phyloP scores from a whole-genome alignment of 2,888 invertebrate species.

The Meta bourneti region DNA sequence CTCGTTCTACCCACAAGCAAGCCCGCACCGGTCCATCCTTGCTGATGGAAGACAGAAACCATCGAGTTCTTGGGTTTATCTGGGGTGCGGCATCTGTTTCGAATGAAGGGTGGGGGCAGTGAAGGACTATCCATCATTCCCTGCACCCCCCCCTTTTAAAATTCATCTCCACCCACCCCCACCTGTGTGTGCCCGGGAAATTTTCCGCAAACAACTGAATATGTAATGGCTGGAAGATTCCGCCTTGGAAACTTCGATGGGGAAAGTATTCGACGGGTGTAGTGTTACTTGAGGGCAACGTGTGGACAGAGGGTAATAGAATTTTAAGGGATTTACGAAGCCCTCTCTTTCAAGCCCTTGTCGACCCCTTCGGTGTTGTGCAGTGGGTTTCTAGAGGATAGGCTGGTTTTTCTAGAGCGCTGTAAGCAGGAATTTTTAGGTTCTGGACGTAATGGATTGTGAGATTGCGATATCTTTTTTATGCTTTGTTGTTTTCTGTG shows the following conservation, averaged over 20 bases:
- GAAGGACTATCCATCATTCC: constrained; percentile 65
- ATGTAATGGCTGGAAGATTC: constrained; percentile 39
- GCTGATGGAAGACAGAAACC: background rate
- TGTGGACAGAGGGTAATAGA: constrained; percentile 50
- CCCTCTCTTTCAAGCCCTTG: background rate
- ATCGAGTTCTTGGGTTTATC: constrained; percentile 40
- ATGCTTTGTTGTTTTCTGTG: background rate
- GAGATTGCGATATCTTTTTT: background rate
- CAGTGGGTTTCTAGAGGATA: background rate
- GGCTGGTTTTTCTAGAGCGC: background rate
- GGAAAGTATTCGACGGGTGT: background rate
- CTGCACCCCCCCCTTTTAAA: background rate
- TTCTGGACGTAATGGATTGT: background rate
- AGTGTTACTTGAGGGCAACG: background rate
- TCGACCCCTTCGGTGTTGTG: no score
- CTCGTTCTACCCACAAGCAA: background rate
- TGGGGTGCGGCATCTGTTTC: constrained; percentile 71
- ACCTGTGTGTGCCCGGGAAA: constrained; percentile 13
- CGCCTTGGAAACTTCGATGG: constrained; percentile 8
- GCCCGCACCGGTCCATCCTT: background rate
- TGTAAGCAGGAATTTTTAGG: background rate
- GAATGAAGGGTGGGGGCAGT: constrained; percentile 16
- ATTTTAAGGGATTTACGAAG: constrained; percentile 52
- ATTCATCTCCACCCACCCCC: constrained; percentile 4
- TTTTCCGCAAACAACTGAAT: constrained; percentile 72